These are phyloP conservation scores for Cepphus grylle DNA, from an alignment of 2,113 vertebrate genomes.

Conservation along the genomic window DNA sequence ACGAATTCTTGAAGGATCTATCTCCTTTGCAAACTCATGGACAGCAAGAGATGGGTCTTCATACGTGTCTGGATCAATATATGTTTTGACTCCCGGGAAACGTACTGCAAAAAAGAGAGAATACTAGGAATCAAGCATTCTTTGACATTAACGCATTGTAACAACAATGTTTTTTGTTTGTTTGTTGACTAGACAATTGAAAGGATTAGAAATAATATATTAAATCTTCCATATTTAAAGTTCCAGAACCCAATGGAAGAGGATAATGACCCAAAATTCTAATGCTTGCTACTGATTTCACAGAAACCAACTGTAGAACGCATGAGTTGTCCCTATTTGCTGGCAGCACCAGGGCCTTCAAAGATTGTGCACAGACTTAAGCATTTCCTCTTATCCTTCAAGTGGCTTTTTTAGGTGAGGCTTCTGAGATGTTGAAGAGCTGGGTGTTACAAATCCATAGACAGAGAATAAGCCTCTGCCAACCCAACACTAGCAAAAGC, in stretches of 20 bases:
- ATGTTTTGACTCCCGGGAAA: slow-evolving; percentile 90
- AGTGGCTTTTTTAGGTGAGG: neutral
- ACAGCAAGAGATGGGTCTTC: slow-evolving; percentile 93
- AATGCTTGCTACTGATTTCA: neutral
- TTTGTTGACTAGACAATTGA: neutral
- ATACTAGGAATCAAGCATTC: neutral
- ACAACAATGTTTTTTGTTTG: neutral
- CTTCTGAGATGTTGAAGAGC: neutral
- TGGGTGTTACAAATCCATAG: neutral
- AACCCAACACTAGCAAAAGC: neutral
- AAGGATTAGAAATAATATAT: neutral
- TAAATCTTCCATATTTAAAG: neutral
- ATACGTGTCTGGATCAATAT: slow-evolving; percentile 93
- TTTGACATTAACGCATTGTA: neutral
- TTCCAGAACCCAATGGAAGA: neutral
- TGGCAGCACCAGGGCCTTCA: neutral
- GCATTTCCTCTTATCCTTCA: neutral
- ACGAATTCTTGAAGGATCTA: slow-evolving; percentile 91
- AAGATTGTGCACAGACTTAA: neutral
- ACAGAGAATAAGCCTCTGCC: neutral
- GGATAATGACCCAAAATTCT: neutral
- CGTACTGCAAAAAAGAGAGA: slow-evolving; percentile 74
- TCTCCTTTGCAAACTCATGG: slow-evolving; percentile 96
- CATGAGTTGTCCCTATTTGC: neutral
- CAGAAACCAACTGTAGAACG: neutral